phyloP scores from a whole-genome alignment of 2,797 vertebrate genomes.

The Poeciliopsis turneri region DNA sequence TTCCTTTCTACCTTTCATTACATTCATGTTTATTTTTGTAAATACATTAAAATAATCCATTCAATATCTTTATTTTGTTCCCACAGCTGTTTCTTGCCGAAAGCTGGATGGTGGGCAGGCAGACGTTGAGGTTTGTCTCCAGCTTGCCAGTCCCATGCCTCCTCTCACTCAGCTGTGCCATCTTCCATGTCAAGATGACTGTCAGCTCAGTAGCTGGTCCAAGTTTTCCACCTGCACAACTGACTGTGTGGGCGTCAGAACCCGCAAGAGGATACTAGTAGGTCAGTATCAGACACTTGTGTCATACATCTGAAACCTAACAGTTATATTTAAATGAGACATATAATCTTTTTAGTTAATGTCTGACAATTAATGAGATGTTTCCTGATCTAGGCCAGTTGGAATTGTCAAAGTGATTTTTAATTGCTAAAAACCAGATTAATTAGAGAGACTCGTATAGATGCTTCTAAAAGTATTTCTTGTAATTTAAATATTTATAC shows the following conservation, averaged over 20 bases:
- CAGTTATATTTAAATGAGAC: background rate
- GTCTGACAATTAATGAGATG: background rate
- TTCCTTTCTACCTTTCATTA: background rate
- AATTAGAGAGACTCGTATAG: background rate
- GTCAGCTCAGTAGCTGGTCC: conserved; percentile 94
- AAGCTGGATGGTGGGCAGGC: conserved; percentile 91
- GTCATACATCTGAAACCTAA: background rate
- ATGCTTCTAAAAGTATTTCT: background rate
- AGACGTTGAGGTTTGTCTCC: conserved; percentile 88
- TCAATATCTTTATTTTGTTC: background rate
- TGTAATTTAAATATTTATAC: background rate
- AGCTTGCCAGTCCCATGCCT: conserved; percentile 86
- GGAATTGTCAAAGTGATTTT: background rate
- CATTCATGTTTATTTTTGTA: background rate
- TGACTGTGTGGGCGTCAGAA: conserved; percentile 92
- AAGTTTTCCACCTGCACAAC: conserved; percentile 93
- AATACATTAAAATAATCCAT: background rate
- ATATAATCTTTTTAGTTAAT: background rate
- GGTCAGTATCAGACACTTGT: conserved; percentile 78
- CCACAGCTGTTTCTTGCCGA: conserved; percentile 92
- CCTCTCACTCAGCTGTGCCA: conserved; percentile 90
- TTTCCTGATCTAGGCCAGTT: background rate
- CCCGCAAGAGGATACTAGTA: conserved; percentile 88
- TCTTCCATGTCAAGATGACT: conserved; percentile 95
- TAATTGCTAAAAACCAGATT: background rate